Conservation (phyloP, 2,113 vertebrate genomes). For the Strix uralensis region DNA sequence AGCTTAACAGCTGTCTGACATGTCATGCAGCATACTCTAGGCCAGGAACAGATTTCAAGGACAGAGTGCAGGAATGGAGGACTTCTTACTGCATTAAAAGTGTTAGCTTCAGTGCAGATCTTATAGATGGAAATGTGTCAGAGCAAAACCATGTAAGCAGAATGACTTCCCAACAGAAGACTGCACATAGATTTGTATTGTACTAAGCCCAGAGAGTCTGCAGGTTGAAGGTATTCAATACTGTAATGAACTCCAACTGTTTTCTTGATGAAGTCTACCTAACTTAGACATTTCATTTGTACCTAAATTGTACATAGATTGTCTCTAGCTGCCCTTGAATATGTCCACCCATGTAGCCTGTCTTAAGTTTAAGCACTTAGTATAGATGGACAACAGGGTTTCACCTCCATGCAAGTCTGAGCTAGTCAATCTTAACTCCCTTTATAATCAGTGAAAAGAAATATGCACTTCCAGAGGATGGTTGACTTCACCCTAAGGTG, state of each 20-base stretch:
- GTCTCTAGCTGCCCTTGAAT: not conserved
- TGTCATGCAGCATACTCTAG: not conserved
- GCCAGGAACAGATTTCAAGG: not conserved
- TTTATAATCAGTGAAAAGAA: not conserved
- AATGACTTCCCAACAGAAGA: not conserved
- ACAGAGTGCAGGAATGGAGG: not conserved
- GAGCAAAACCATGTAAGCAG: not conserved
- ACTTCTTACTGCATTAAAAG: not conserved
- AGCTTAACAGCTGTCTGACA: not conserved
- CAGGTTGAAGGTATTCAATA: not conserved
- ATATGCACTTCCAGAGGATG: not conserved
- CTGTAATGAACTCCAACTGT: not conserved
- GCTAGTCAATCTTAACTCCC: rapidly evolving
- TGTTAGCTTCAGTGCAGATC: not conserved
- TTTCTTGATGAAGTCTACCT: not conserved
- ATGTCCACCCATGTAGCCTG: not conserved
- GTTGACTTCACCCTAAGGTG: not conserved
- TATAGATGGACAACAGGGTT: not conserved
- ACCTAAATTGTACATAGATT: not conserved
- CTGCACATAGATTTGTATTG: not conserved
- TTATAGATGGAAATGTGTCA: not conserved
- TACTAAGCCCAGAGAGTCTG: not conserved
- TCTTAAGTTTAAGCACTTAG: not conserved
- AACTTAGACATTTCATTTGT: not conserved
- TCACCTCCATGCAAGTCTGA: not conserved